Conservation (phyloP, 2,888 invertebrate species). For the Dilophus febrilis region DNA sequence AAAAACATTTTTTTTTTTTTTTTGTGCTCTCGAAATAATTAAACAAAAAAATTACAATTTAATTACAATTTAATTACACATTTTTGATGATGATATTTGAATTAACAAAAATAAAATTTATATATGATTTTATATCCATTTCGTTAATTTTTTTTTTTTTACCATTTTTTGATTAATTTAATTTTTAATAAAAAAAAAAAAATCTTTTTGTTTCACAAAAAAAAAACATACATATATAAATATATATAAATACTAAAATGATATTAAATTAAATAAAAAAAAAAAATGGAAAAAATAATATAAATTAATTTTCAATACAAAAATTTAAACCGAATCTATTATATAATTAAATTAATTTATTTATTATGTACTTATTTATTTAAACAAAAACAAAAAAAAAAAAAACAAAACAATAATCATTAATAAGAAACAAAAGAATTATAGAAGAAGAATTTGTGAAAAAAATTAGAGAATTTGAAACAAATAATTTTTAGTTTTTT, state of each 20-base stretch:
- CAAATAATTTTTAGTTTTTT: not conserved
- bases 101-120: too few relatives aligned
- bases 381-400: conserved; percentile 1
- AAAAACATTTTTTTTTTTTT: too few relatives aligned
- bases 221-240: not conserved
- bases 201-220: too few relatives aligned
- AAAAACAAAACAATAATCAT: conserved; percentile 3
- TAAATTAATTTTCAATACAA: not conserved
- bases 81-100: too few relatives aligned
- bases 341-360: not conserved
- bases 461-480: conserved; percentile 1
- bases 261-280: not conserved
- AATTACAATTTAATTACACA: too few relatives aligned
- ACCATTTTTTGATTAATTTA: too few relatives aligned
- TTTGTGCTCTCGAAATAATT: too few relatives aligned
- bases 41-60: too few relatives aligned
- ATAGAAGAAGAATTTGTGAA: conserved; percentile 3
- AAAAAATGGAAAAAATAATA: not conserved
- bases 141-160: too few relatives aligned
- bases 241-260: not conserved
- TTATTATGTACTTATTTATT: conserved; percentile 1
- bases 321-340: not conserved
- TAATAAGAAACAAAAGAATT: not conserved
- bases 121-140: too few relatives aligned
- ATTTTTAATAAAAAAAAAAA: too few relatives aligned